These are phyloP conservation scores for Anthopleura sola DNA, from an alignment of 64 coral and sea anemone species.

Conservation along the genomic window DNA sequence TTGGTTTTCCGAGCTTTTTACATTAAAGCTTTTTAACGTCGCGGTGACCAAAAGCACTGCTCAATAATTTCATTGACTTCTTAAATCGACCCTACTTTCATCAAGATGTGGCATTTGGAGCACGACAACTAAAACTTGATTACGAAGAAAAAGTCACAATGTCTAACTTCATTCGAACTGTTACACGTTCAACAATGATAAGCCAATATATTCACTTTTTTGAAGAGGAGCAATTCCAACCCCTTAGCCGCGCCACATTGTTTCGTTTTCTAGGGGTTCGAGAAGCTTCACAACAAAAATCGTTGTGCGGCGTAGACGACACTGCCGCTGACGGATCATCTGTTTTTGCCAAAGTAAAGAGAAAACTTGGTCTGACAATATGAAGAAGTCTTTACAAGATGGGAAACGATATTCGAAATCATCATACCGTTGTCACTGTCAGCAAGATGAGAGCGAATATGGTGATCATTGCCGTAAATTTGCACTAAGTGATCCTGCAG, in stretches of 20 bases:
- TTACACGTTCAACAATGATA: slow-evolving; percentile 3
- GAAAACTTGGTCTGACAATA: background rate
- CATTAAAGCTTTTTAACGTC: too few relatives aligned
- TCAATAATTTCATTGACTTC: too few relatives aligned
- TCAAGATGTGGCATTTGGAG: background rate
- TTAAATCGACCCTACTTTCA: background rate
- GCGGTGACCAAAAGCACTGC: too few relatives aligned
- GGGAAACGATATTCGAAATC: slow-evolving; percentile 34
- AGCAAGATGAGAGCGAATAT: slow-evolving; percentile 30
- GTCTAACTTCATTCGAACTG: slow-evolving; percentile 5
- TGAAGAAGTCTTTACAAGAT: background rate
- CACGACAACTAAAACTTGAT: slow-evolving; percentile 5
- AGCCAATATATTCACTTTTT: background rate
- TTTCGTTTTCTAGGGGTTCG: background rate
- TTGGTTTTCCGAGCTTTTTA: too few relatives aligned
- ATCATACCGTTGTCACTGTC: slow-evolving; percentile 24
- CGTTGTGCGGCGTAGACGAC: slow-evolving; percentile 29
- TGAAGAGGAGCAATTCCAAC: slow-evolving; percentile 18
- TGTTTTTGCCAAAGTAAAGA: slow-evolving; percentile 10
- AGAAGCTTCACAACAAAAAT: slow-evolving; percentile 25
- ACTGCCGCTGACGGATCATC: slow-evolving; percentile 33
- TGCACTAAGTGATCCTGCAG: slow-evolving; percentile 21
- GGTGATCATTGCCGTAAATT: slow-evolving; percentile 23
- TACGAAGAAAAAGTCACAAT: background rate
- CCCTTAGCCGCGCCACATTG: background rate